A percentile compares a stretch with the other conserved stretches of the same genome.
Conservation (phyloP, 2,797 vertebrate genomes). For the Cryptoprocta ferox region DNA sequence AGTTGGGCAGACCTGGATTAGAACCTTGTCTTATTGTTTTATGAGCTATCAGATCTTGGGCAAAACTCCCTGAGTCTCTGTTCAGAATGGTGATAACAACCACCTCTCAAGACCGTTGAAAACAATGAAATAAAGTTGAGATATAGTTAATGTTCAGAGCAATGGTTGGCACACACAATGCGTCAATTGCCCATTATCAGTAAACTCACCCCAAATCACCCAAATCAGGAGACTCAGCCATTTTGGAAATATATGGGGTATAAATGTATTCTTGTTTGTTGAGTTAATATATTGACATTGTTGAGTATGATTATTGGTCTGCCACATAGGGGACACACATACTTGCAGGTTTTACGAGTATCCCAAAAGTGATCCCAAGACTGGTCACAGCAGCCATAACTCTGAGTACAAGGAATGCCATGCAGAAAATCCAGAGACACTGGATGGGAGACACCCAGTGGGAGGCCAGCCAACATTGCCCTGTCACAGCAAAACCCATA, state of each 20-base stretch:
- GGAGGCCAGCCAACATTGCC: neutral
- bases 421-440: conserved; percentile 42
- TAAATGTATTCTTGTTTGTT: neutral
- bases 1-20: neutral
- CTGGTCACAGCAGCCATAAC: neutral
- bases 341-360: conserved; percentile 58
- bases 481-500: neutral
- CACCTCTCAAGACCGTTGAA: neutral
- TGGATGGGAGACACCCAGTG: too few species aligned
- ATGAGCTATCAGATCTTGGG: neutral
- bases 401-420: conserved; percentile 49
- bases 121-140: neutral
- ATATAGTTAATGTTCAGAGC: neutral
- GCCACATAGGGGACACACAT: neutral
- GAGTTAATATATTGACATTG: neutral
- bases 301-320: neutral
- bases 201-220: neutral
- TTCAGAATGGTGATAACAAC: neutral
- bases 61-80: neutral
- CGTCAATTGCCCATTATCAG: neutral
- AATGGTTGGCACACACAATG: neutral
- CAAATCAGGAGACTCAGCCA: neutral
- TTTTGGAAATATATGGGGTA: neutral
- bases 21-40: neutral
- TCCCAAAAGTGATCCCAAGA: conserved; percentile 64